Evolutionary conservation across 2,888 invertebrate genomes (phyloP), one percentile per base, ranked within the genome.

Genomic region (Cephus rjabovi): DNA sequence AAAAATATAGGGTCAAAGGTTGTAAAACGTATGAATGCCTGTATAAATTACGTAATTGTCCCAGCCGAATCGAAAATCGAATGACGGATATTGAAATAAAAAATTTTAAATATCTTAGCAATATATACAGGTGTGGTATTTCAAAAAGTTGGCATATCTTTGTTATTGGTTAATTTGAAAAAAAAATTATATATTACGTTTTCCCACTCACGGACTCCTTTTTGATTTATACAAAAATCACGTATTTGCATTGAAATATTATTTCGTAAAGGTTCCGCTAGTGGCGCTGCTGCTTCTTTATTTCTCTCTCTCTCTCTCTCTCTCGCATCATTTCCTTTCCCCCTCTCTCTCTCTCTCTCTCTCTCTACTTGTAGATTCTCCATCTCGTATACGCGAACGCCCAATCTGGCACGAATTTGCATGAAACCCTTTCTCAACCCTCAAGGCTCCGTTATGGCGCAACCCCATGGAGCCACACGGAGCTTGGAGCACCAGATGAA

Each of bases 361-460:
- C 75, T 78, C 76, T 76, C 37, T 33, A 69, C 74, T 31, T 34
- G 35, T 12, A 31, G 74, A 74, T 15, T 74, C 74, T 74, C 23
- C 35, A 34, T 74, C 74, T 74, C 23, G 11, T 73, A 69, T 79
- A 75, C 74, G 56, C 75, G 78, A 79, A 79, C 78, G 79, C 81
- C 87, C 87, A 88, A 87, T 88, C 85, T 87, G 87, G 84, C 83
- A 80, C 77, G 81, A 85, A 89, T 90, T 89, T 90, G 85, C 88
- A 88, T 87, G 86, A 82, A 87, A 87, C 86, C 87, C 87, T 86
- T 88, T 86, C 83, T 80, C 82, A 75, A 81, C 80, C 78, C 80
- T 80, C 78, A 79, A 78, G 79, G 70, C 70, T 82, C 79, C 80
- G 83, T 82, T 84, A 83, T 77, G 73, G 77, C 78, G 71, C 76